Conservation (phyloP, 2,113 vertebrate genomes). For the Meleagris gallopavo region DNA sequence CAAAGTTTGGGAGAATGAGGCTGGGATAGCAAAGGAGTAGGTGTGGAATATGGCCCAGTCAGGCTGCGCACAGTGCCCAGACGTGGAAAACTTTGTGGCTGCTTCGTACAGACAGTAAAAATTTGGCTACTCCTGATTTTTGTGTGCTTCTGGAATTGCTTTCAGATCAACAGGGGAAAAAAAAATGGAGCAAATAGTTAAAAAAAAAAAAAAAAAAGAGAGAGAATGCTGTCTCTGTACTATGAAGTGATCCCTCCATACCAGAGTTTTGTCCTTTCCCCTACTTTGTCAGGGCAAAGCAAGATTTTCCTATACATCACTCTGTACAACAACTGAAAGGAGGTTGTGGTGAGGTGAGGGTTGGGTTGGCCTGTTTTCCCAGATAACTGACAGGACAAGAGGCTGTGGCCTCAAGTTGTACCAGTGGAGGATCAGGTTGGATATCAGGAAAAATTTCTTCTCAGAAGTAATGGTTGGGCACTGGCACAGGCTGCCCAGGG, state of each 20-base stretch:
- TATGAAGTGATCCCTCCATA: not conserved
- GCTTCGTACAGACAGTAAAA: not conserved
- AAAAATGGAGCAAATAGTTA: not conserved
- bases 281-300: not conserved
- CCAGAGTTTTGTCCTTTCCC: not conserved
- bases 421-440: too few species aligned
- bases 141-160: not conserved
- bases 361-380: too few species aligned
- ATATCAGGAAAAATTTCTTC: too few species aligned
- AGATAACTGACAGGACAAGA: too few species aligned
- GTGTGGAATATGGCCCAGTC: not conserved
- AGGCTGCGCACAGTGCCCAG: accelerated
- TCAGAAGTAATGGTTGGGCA: too few species aligned
- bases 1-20: not conserved
- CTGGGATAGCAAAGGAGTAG: not conserved
- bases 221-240: not conserved
- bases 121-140: not conserved
- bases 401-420: too few species aligned
- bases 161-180: not conserved
- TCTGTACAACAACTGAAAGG: too few species aligned
- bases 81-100: not conserved
- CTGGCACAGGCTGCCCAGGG: too few species aligned
- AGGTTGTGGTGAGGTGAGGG: too few species aligned
- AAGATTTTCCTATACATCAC: not conserved
- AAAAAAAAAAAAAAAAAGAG: not conserved